Conservation (phyloP, 1,140 invertebrate genomes). For the Hirudo medicinalis region DNA sequence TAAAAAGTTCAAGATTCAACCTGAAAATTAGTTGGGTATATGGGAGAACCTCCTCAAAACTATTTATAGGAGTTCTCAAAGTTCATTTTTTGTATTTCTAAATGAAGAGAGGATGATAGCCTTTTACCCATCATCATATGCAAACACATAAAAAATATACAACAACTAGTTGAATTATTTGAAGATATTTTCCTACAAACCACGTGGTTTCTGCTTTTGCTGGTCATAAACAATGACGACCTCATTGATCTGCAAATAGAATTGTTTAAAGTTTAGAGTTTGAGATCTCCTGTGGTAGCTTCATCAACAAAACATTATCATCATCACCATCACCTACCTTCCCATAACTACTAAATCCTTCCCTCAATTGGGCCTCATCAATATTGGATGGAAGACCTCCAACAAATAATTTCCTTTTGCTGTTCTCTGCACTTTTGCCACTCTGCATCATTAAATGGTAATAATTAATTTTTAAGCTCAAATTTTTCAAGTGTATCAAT, state of each 20-base stretch:
- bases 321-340: constrained; percentile 46
- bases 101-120: too few relatives aligned
- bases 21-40: not conserved
- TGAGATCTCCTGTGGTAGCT: too few relatives aligned
- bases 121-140: too few relatives aligned
- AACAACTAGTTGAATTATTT: too few relatives aligned
- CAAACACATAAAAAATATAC: too few relatives aligned
- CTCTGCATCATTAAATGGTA: constrained; percentile 4
- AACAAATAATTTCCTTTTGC: constrained; percentile 83
- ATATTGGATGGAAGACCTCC: constrained; percentile 82
- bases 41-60: too few relatives aligned
- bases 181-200: constrained; percentile 43
- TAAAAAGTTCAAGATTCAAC: constrained; percentile 23
- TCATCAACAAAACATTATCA: too few relatives aligned
- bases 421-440: constrained; percentile 48
- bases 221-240: constrained; percentile 96
- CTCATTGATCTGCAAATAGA: constrained; percentile 56
- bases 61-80: too few relatives aligned
- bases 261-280: not conserved
- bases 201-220: constrained; percentile 87
- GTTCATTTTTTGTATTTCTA: too few relatives aligned
- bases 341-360: constrained; percentile 78
- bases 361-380: constrained; percentile 77
- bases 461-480: not conserved
- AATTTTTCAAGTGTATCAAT: not conserved